Percentiles rank a stretch among this genome's conserved stretches.
Conservation (phyloP, 2,797 vertebrate species). For the Bradypodion ventrale region DNA sequence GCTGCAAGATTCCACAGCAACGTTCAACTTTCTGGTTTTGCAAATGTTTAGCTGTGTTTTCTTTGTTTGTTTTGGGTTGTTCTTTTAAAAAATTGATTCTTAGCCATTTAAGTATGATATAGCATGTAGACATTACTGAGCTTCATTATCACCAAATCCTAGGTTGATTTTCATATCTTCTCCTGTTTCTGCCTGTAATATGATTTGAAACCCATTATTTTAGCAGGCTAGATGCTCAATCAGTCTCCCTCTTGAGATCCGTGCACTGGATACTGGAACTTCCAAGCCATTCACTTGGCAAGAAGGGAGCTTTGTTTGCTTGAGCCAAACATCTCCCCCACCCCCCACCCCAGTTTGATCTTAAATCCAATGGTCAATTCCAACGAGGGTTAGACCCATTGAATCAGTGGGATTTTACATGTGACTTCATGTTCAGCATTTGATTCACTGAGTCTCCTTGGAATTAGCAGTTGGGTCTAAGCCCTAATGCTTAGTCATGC, state of each 20-base stretch:
- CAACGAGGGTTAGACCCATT: too few relatives aligned
- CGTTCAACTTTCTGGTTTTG: constrained; percentile 61
- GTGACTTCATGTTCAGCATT: too few relatives aligned
- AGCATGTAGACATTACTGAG: constrained; percentile 53
- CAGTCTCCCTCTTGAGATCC: constrained; percentile 20
- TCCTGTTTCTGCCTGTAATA: constrained; percentile 15
- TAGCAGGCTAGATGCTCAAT: constrained; percentile 5
- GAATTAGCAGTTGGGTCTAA: too few relatives aligned
- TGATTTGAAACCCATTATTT: constrained; percentile 33
- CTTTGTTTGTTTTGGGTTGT: constrained; percentile 52
- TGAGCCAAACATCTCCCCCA: background rate
- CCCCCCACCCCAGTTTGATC: background rate
- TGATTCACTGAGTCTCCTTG: too few relatives aligned
- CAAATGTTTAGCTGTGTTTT: constrained; percentile 66
- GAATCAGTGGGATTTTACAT: too few relatives aligned
- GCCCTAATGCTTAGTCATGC: too few relatives aligned
- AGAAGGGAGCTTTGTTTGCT: background rate
- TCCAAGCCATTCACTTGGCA: background rate
- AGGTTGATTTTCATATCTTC: constrained; percentile 39
- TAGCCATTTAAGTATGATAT: constrained; percentile 61
- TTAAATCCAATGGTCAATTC: too few relatives aligned
- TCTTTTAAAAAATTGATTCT: constrained; percentile 48
- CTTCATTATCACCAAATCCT: constrained; percentile 59
- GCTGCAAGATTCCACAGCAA: constrained; percentile 72
- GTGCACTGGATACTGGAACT: background rate